Conservation (phyloP, 2,888 invertebrate species). For the Euzophera pinguis region DNA sequence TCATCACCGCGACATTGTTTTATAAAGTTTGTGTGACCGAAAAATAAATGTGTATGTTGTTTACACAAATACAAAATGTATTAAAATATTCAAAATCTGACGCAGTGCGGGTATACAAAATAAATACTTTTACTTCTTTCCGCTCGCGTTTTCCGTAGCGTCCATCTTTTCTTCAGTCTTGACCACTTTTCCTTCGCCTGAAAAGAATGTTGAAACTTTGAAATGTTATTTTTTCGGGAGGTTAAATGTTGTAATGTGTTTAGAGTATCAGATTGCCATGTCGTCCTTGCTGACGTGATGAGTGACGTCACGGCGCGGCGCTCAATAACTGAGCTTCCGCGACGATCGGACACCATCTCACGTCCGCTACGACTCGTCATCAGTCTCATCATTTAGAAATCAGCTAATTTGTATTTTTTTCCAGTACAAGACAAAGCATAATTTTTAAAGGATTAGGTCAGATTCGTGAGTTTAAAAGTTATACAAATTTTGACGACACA, state of each 20-base stretch:
- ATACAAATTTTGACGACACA: too few species aligned
- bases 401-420: too few species aligned
- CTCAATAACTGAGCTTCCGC: slow-evolving; percentile 38
- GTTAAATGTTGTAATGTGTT: neutral
- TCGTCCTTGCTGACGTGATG: slow-evolving; percentile 30
- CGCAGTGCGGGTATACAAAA: neutral
- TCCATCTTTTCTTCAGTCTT: slow-evolving; percentile 74
- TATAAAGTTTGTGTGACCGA: slow-evolving; percentile 40
- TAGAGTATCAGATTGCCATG: slow-evolving; percentile 43
- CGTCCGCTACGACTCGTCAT: slow-evolving; percentile 53
- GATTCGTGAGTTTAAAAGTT: too few species aligned
- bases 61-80: slow-evolving; percentile 37
- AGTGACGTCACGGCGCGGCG: slow-evolving; percentile 17
- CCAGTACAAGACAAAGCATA: too few species aligned
- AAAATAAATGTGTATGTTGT: slow-evolving; percentile 40
- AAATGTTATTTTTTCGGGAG: neutral
- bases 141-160: slow-evolving; percentile 49
- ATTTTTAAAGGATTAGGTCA: too few species aligned
- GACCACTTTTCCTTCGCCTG: slow-evolving; percentile 74
- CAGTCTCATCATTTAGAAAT: slow-evolving; percentile 46
- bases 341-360: slow-evolving; percentile 15
- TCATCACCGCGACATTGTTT: slow-evolving; percentile 51
- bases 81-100: slow-evolving; percentile 17
- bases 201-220: slow-evolving; percentile 14
- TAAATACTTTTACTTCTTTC: slow-evolving; percentile 47